These are phyloP conservation scores for Plebejus argus DNA, from an alignment of 2,888 invertebrate genomes.

Conservation along the genomic window DNA sequence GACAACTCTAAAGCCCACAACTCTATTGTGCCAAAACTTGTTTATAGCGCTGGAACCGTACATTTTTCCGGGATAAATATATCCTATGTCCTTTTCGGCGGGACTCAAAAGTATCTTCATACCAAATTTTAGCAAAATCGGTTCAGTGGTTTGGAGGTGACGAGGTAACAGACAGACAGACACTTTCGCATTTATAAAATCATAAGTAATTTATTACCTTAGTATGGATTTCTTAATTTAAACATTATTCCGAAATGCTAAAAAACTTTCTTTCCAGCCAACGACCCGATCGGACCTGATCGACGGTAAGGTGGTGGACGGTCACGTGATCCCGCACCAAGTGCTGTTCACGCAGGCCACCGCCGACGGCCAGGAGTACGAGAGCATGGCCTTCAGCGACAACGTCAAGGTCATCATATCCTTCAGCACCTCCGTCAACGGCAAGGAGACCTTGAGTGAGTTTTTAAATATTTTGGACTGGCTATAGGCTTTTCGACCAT, in stretches of 20 bases:
- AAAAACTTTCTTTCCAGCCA: slow-evolving; percentile 70
- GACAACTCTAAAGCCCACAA: no score
- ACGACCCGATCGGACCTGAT: slow-evolving; percentile 87
- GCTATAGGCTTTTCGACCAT: neutral
- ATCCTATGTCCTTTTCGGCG: no score
- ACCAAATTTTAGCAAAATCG: no score
- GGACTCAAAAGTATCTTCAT: no score
- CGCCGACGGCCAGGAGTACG: slow-evolving; percentile 85
- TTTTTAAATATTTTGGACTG: slow-evolving; percentile 37
- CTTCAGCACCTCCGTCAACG: slow-evolving; percentile 87
- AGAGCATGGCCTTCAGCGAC: slow-evolving; percentile 91
- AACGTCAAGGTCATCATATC: slow-evolving; percentile 91
- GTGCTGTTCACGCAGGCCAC: slow-evolving; percentile 94
- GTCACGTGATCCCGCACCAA: slow-evolving; percentile 92
- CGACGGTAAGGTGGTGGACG: slow-evolving; percentile 92
- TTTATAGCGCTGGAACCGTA: no score
- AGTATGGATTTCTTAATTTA: neutral
- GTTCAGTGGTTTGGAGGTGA: no score
- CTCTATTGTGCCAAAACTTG: no score
- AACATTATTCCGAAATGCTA: neutral
- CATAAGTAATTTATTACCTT: no score
- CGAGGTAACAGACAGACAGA: no score
- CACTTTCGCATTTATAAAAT: no score
- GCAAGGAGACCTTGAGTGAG: slow-evolving; percentile 84
- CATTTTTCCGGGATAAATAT: no score